These are phyloP conservation scores for Microtus oregoni DNA, from an alignment of 2,113 vertebrate genomes.

Conservation along the genomic window DNA sequence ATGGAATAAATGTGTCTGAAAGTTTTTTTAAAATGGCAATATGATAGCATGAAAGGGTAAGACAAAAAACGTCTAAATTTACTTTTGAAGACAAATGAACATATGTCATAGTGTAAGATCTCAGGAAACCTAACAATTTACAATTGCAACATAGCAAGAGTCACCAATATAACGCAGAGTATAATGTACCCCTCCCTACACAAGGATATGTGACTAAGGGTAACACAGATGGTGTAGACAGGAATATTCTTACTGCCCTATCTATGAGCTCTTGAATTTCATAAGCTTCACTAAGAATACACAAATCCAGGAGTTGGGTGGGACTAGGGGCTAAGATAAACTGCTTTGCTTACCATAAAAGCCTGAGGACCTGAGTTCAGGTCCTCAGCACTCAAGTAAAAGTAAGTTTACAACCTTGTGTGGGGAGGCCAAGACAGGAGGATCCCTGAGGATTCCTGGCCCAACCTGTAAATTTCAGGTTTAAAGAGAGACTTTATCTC, in stretches of 20 bases:
- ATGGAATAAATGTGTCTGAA: not conserved
- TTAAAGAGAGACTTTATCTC: not conserved
- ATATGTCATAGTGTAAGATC: not conserved
- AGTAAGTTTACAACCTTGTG: too few species aligned
- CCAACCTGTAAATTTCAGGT: too few species aligned
- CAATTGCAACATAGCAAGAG: not conserved
- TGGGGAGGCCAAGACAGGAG: not conserved
- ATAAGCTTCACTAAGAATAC: not conserved
- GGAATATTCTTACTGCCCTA: slow-evolving; percentile 7
- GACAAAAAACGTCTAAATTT: not conserved
- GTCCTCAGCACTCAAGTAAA: not conserved
- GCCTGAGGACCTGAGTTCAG: too few species aligned
- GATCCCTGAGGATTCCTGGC: not conserved
- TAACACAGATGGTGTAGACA: not conserved
- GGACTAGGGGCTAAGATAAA: not conserved
- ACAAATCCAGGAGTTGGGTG: not conserved
- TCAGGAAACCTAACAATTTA: not conserved
- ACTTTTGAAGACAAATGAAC: slow-evolving; percentile 28
- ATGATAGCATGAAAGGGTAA: not conserved
- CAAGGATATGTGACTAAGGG: not conserved
- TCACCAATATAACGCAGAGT: not conserved
- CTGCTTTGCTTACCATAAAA: not conserved
- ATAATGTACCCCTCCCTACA: not conserved
- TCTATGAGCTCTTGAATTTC: slow-evolving; percentile 19
- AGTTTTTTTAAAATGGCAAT: slow-evolving; percentile 40